Base-by-base conservation (phyloP, 2,888 invertebrate genomes). In the Athalia circularis region DNA sequence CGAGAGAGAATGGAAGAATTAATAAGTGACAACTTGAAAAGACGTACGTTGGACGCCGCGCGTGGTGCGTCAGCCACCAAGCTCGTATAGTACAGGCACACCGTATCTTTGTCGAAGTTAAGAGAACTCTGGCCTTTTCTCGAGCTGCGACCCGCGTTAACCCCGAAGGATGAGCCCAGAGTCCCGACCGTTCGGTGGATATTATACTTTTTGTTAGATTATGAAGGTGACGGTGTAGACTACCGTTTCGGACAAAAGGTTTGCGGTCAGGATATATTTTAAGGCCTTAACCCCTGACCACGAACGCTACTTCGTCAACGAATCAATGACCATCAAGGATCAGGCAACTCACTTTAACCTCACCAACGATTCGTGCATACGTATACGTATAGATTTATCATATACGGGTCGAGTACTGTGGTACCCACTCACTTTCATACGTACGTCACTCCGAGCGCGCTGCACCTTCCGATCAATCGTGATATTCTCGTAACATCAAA, bases 21-120 rank as follows among this genome's bases (percentile, higher is more conserved):
- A 90, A 90, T 90, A 90, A 90, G 90, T 89, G 90, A 90, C 90
- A 89, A 88, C 87, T 88, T 84, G 84, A 84, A 86, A 87, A 87
- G 87, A 85, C 75, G 50, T 75, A 75, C 84, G 85, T 85, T 87
- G 86, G 87, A 86, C 86, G 83, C 83, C 81, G 79, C 81, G 80
- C 74, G 61, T 75, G 82, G 80, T 81, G 79, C 59, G 59, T 62
- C 62, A 62, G 62, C 29, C 29, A 29, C 29, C 29, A 29, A 29
- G 2, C 1, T 29, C 29, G 2, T 29, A 29, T 29, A 29, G 29
- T 29, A 29, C 29, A 4, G 62, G 62, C 29, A 15, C 62, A 29
- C 3, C 8, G 62, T 13, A 75, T 50, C 75, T 75, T 75, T 61
- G 62, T 62, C 75, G 43, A 67, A 57, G 29, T 29, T 29, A 29